Evolutionary conservation across 2,113 vertebrate genomes (phyloP).

Genomic region (Brachirus orientalis): DNA sequence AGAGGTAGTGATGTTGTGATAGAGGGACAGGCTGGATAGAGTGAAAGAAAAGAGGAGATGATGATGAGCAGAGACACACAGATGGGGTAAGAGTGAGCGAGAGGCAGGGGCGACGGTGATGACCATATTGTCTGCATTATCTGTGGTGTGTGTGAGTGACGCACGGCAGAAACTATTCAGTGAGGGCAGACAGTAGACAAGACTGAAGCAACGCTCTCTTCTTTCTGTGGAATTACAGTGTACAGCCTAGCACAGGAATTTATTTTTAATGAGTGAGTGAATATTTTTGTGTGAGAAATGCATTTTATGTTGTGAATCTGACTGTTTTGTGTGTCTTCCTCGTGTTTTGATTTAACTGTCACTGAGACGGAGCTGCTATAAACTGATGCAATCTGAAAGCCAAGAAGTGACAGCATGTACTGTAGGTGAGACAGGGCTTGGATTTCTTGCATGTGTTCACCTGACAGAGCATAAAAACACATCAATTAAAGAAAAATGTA

Average conservation of each 20-base stretch:
- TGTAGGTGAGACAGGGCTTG: too few species aligned
- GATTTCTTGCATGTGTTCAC: too few species aligned
- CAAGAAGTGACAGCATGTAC: too few species aligned
- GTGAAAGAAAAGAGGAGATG: neutral
- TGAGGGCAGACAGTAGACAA: neutral
- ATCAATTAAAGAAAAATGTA: too few species aligned
- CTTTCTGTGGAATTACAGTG: neutral
- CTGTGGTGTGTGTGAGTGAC: constrained; percentile 16
- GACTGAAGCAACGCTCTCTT: constrained; percentile 5
- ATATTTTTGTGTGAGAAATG: neutral
- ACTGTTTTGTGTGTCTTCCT: too few species aligned
- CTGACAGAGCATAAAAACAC: too few species aligned
- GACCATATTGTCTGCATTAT: constrained; percentile 46
- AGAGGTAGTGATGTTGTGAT: neutral
- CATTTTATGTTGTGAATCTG: neutral
- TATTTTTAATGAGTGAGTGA: too few species aligned
- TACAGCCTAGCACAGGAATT: too few species aligned
- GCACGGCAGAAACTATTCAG: constrained; percentile 33
- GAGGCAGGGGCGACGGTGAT: neutral
- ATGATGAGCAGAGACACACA: constrained; percentile 4
- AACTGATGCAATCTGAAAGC: too few species aligned
- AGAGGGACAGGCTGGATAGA: neutral
- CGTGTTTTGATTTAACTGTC: too few species aligned
- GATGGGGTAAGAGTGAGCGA: neutral
- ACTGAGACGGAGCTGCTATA: too few species aligned